Evolutionary conservation across 2,797 vertebrate species (phyloP).

Genomic region (Microhierax caerulescens): DNA sequence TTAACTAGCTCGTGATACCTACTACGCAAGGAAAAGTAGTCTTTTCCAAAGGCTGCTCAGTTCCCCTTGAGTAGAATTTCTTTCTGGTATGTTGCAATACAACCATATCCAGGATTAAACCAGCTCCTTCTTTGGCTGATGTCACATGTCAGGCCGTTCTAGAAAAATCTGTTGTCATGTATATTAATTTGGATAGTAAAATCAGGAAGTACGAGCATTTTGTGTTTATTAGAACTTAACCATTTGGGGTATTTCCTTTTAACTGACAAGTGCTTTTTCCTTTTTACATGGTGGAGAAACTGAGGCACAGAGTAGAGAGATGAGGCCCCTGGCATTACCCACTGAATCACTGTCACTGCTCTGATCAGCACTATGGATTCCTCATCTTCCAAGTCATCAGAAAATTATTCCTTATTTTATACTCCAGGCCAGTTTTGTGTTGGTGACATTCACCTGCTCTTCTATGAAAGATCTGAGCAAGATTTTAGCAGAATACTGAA

Average conservation of each 20-base stretch:
- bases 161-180: neutral
- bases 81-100: neutral
- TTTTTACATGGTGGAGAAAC: neutral
- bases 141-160: neutral
- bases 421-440: neutral
- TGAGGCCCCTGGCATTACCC: neutral
- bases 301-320: neutral
- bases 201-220: neutral
- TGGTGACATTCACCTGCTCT: neutral
- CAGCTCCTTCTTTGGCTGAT: neutral
- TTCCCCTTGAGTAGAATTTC: neutral
- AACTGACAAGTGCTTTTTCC: neutral
- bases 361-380: neutral
- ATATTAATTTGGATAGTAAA: neutral
- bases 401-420: neutral
- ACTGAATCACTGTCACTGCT: neutral
- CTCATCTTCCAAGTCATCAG: neutral
- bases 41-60: neutral
- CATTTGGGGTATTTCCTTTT: neutral
- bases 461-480: neutral
- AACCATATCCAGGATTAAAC: neutral
- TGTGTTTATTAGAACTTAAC: neutral
- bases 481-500: neutral
- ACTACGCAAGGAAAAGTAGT: neutral
- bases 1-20: neutral